Base-by-base conservation (phyloP, 2,888 invertebrate species). In the Heliconius ismenius region DNA sequence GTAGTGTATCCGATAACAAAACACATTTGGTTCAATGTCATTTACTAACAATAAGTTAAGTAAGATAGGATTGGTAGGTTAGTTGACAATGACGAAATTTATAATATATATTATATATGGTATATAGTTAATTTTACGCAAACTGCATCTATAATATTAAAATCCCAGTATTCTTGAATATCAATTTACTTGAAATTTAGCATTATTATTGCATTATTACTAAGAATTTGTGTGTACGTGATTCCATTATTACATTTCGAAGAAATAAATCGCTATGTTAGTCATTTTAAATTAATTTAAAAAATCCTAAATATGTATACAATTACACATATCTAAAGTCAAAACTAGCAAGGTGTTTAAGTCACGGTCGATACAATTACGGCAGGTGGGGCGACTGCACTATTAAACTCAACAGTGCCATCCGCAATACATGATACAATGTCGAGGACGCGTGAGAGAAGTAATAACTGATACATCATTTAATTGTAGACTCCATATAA, bases 351-450 rank as follows among this genome's bases (percentile, higher is more conserved):
- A 92, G 91, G 92, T 90, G 90, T 91, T 87, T 86, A 81, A 90
- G 89, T 92, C 92, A 92, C 87, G 91, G 92, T 83, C 92, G 86
- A 79, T 82, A 84, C 87, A 89, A 89, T 89, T 87, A 86, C 81
- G 87, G 87, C 88, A 88, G 86, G 86, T 83, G 82, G 90, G 89
- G 86, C 90, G 90, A 88, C 86, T 91, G 89, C 89, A 90, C 86
- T 84, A 87, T 88, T 89, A 88, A 81, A 84, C 83, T 80, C 82
- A 81, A 88, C 89, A 89, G 84, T 86, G 85, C 85, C 92, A 91
- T 92, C 92, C 92, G 92, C 86, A 85, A 82, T 83, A 82, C 81
- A 78, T 80, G 79, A 79, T 87, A 87, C 92, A 92, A 91, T 91
- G 92, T 91, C 91, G 89, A 89, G 92, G 92, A 81, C 88, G 82